phyloP scores from a whole-genome alignment of 2,888 invertebrate genomes.

The Eristalis intricaria region DNA sequence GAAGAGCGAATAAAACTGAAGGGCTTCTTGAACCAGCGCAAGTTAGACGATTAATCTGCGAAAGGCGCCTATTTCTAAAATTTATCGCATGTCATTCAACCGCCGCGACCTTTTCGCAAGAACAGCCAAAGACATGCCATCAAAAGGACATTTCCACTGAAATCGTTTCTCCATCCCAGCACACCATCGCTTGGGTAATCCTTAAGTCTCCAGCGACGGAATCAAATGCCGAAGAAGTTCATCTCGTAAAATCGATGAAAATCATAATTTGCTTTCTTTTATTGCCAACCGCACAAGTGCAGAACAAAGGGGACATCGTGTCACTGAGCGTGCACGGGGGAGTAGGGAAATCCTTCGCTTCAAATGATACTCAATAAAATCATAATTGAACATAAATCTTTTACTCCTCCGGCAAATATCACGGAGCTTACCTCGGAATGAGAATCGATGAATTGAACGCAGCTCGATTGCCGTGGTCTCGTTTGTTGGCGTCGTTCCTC shows the following conservation, averaged over 20 bases:
- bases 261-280: conserved; percentile 24
- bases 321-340: not conserved
- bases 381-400: conserved; percentile 43
- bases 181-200: not conserved
- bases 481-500: not conserved
- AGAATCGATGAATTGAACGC: not conserved
- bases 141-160: not conserved
- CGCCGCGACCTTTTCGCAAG: not conserved
- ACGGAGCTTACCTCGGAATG: conserved; percentile 1
- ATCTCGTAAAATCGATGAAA: conserved; percentile 39
- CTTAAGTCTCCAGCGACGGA: not conserved
- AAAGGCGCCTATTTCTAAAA: not conserved
- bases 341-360: not conserved
- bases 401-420: not conserved
- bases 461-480: not conserved
- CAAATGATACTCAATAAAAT: conserved; percentile 34
- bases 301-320: not conserved
- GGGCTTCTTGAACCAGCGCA: not conserved
- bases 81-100: not conserved
- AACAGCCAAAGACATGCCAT: not conserved
- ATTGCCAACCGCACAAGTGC: conserved; percentile 17
- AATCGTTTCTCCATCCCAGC: not conserved
- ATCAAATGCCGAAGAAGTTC: conserved; percentile 25
- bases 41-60: not conserved
- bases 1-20: not conserved